Evolutionary conservation across 2,113 vertebrate genomes (phyloP), one percentile per base, ranked within the genome.

Genomic region (Ptyas mucosa): DNA sequence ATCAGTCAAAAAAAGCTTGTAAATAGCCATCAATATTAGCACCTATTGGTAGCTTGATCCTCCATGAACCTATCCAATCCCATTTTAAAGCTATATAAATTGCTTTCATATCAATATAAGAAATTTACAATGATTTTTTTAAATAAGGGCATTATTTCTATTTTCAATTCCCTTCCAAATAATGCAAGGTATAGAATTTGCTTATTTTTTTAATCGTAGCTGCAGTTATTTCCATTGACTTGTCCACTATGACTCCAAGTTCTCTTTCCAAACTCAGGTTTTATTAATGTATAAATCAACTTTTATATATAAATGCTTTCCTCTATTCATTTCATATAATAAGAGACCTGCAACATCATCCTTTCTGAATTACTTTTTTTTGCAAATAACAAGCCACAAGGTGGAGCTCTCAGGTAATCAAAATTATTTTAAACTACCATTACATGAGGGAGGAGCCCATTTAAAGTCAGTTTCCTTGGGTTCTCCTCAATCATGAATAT

Each of bases 391-490:
- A 0, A 1, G 53, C 94, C 97, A 93, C 96, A 2, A 93, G 97
- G 91, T 95, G 97, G 96, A 92, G 95, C 55, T 0, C 55, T 89
- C 39, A 5, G 94, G 3, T 91, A 95, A 94, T 39, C 11, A 51
- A 46, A 92, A 85, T 7, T 3, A 89, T 49, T 55, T 89, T 21
- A 54, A 53, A 12, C 5, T 21, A 1, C 24, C 49, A 43, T 81
- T 94, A 18, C 2, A 0, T 53, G n/a, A 39, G 9, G 52, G 24
- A 1, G 0, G 0, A 3, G 15, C 14, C 52, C 21, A 61, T 24
- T 89, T n/a, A 88, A 53, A 15, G 21, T 9, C 21, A 91, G 7
- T 53, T 87, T 18, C 57, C 52, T 88, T 39, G 29, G 14, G 8
- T 51, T 75, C 46, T 54, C 54, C 9, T 88, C 3, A 69, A 5